Evolutionary conservation across 2,888 invertebrate species (phyloP).

Genomic region (Protodeltote pygarga): DNA sequence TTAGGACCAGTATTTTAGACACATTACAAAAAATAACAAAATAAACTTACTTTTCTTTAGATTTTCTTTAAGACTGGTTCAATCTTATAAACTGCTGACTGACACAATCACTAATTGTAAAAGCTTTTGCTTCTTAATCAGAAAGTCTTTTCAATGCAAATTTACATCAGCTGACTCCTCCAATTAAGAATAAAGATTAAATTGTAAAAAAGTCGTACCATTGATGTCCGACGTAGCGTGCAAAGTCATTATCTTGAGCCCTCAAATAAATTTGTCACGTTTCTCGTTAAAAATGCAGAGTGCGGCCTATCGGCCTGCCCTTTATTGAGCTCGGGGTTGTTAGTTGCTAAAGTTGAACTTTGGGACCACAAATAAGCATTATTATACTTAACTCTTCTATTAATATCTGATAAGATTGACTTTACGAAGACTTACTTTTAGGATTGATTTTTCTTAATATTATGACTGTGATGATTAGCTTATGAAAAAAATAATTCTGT

Average conservation of each 20-base stretch:
- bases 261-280: constrained; percentile 40
- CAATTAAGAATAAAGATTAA: constrained; percentile 16
- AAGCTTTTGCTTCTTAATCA: constrained; percentile 9
- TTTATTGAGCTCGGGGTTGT: constrained; percentile 29
- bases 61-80: background rate
- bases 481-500: too few species aligned
- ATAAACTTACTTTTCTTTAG: too few species aligned
- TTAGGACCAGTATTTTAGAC: too few species aligned
- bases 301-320: constrained; percentile 25
- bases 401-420: too few species aligned
- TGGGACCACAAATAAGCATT: too few species aligned
- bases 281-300: constrained; percentile 51
- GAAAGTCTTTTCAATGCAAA: constrained; percentile 21
- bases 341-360: background rate
- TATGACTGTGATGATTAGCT: too few species aligned
- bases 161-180: constrained; percentile 15
- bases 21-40: too few species aligned
- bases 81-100: background rate
- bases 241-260: constrained; percentile 37
- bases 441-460: too few species aligned
- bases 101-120: constrained; percentile 11
- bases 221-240: constrained; percentile 15
- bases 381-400: too few species aligned
- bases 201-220: constrained; percentile 10
- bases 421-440: too few species aligned